Evolutionary conservation across 2,113 vertebrate species (phyloP).

Genomic region (Eclectus roratus): DNA sequence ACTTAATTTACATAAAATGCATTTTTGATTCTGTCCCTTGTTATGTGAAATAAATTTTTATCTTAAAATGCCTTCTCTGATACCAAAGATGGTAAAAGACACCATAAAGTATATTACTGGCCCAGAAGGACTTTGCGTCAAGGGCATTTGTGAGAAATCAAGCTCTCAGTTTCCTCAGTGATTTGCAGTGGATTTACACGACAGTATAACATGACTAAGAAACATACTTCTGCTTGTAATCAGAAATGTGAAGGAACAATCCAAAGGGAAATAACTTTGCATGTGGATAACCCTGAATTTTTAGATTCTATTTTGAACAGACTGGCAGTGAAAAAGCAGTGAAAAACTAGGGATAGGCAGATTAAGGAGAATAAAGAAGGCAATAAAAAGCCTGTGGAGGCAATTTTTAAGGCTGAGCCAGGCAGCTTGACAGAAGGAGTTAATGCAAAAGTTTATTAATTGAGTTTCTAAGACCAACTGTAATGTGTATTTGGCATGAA

Average conservation of each 20-base stretch:
- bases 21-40: not conserved
- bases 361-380: not conserved
- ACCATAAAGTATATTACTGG: not conserved
- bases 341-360: not conserved
- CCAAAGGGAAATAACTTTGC: not conserved
- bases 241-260: not conserved
- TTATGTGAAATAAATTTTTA: not conserved
- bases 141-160: not conserved
- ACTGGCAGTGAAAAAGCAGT: not conserved
- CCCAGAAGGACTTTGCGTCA: not conserved
- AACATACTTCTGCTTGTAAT: not conserved
- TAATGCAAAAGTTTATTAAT: not conserved
- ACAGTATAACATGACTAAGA: not conserved
- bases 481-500: not conserved
- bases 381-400: not conserved
- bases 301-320: not conserved
- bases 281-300: not conserved
- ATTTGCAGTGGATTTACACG: not conserved
- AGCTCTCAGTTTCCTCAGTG: not conserved
- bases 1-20: not conserved
- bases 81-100: not conserved
- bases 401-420: not conserved
- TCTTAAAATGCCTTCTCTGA: not conserved
- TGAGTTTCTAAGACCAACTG: not conserved
- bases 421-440: not conserved